Evolutionary conservation across 2,113 vertebrate species (phyloP).

Genomic region (Otocyon megalotis): DNA sequence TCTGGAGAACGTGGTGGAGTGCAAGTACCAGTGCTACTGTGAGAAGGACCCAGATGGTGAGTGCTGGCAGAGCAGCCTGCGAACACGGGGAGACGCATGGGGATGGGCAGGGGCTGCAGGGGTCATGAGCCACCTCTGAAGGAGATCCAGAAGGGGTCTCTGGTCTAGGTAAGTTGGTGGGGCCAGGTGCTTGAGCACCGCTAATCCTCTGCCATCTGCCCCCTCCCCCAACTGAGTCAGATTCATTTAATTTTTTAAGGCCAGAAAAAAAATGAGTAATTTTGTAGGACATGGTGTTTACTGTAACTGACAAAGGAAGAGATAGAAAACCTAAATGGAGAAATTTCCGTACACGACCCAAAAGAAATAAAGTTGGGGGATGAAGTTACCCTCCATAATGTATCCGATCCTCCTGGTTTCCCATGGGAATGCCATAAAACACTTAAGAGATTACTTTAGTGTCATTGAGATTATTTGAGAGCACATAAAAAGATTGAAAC

Average conservation of each 20-base stretch:
- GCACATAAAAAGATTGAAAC: background rate
- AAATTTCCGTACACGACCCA: background rate
- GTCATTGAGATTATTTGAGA: background rate
- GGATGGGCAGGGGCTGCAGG: too few relatives aligned
- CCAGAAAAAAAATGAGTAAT: background rate
- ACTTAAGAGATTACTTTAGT: background rate
- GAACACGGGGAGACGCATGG: too few relatives aligned
- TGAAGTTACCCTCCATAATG: background rate
- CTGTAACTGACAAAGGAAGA: background rate
- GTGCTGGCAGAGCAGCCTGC: too few relatives aligned
- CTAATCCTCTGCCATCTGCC: too few relatives aligned
- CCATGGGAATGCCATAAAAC: background rate
- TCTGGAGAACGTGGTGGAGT: too few relatives aligned
- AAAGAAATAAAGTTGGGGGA: background rate
- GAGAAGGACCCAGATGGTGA: too few relatives aligned
- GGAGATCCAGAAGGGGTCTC: too few relatives aligned
- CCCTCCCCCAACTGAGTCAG: too few relatives aligned
- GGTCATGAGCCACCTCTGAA: too few relatives aligned
- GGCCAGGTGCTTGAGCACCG: too few relatives aligned
- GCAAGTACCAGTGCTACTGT: too few relatives aligned
- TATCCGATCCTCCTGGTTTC: background rate
- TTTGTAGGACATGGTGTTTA: background rate
- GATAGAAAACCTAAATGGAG: background rate
- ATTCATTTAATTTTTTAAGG: background rate
- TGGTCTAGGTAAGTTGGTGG: too few relatives aligned